Evolutionary conservation across 1,140 invertebrate genomes (phyloP), one percentile per base, ranked within the genome.

Genomic region (Eriosoma lanigerum): DNA sequence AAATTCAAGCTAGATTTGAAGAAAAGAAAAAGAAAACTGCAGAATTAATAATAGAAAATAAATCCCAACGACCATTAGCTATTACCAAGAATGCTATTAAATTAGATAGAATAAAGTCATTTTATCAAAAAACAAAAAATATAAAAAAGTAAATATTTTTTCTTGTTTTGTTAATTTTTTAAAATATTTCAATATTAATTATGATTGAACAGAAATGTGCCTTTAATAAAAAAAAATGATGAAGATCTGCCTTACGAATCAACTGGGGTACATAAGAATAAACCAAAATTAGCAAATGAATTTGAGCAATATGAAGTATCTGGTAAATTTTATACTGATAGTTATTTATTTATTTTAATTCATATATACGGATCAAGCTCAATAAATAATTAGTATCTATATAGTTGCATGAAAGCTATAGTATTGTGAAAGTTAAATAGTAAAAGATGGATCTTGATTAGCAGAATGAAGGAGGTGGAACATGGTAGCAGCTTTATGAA

Each of bases 1-100:
- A 92, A 84, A 92, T 93, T 82, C 88, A 91, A 83, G 89, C 90
- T 24, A 91, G 91, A 83, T 85, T 90, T 82, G 86, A 88, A 82
- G 89, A 90, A 75, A 87, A 89, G 81, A 89, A 89, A 83, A 87
- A 87, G 21, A 88, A 90, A 86, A 88, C 89, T 81, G 88, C 88
- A 26, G 86, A 87, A 48, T 87, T 90, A 83, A 76, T 75, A 24
- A 56, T 75, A 82, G 68, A 83, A 82, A 81, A 62, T 78, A 75
- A 72, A 76, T 26, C 29, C 6, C 24, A 44, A 44, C 13, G 46
- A 78, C 75, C 52, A 62, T 54, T 46, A 2, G 46, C 52, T 58
- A 82, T n/a, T n/a, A 46, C 52, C 19, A 81, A 64, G 46, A 78
- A 78, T 48, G 17, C 75, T 26, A 60, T 78, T 17, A 78, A 78